These are phyloP conservation scores for Callocephalon fimbriatum DNA, from an alignment of 2,113 vertebrate genomes.

Conservation along the genomic window DNA sequence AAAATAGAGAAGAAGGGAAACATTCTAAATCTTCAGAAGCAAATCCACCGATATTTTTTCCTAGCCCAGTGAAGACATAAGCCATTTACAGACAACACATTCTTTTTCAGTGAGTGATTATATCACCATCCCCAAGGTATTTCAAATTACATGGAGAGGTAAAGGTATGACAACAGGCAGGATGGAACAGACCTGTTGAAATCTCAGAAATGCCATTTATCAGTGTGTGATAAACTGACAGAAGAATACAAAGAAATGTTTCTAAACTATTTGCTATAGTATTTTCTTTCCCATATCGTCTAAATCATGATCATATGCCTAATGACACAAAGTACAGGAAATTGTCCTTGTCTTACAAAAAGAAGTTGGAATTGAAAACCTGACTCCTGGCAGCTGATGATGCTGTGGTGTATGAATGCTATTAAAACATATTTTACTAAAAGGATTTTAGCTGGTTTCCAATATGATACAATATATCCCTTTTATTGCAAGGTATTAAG, in stretches of 20 bases:
- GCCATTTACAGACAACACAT: neutral
- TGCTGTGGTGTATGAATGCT: neutral
- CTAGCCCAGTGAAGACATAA: neutral
- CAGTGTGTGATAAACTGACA: neutral
- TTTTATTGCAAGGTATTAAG: neutral
- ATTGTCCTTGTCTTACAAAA: neutral
- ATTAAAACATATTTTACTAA: neutral
- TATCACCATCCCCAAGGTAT: neutral
- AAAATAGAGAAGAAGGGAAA: neutral
- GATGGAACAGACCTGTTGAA: neutral
- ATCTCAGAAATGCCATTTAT: neutral
- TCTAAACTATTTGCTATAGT: neutral
- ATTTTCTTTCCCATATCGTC: neutral
- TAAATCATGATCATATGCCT: neutral
- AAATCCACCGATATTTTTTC: neutral
- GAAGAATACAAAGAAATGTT: neutral
- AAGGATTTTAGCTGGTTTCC: neutral
- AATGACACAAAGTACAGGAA: neutral
- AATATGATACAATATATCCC: neutral
- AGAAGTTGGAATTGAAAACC: neutral
- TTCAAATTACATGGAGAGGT: neutral
- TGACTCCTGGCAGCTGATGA: neutral
- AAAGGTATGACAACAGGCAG: neutral
- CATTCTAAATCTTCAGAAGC: neutral
- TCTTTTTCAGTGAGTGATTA: neutral